Percentiles rank a stretch among this genome's conserved stretches.
Conservation (phyloP, 2,797 vertebrate genomes). For the Apogon talboti region DNA sequence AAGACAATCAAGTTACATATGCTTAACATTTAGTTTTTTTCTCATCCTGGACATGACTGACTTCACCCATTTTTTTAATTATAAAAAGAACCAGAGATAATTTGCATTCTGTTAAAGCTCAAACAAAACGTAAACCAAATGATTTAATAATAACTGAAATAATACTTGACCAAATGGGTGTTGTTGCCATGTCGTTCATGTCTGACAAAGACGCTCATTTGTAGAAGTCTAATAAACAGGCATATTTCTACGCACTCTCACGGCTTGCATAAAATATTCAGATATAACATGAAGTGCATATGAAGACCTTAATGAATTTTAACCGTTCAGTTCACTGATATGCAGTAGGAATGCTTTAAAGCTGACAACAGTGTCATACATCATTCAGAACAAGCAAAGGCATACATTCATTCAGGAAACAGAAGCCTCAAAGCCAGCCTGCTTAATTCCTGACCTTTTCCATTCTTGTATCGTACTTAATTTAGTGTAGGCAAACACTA, state of each 20-base stretch:
- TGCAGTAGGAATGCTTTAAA: constrained; percentile 6
- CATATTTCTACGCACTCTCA: background rate
- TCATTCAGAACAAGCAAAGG: constrained; percentile 19
- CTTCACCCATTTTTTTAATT: background rate
- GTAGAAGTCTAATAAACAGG: background rate
- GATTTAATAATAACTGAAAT: background rate
- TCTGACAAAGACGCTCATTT: background rate
- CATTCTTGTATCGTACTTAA: background rate
- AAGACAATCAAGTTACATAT: background rate
- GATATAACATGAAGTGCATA: background rate
- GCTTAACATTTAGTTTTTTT: constrained; percentile 29
- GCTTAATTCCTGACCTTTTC: constrained; percentile 22
- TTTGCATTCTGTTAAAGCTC: background rate
- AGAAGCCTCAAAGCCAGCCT: background rate
- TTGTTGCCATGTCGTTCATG: background rate
- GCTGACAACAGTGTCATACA: constrained; percentile 6
- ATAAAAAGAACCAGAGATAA: background rate
- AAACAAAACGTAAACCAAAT: background rate
- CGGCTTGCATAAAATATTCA: background rate
- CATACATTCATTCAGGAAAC: constrained; percentile 6
- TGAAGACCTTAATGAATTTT: constrained; percentile 4
- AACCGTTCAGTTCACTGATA: constrained; percentile 11
- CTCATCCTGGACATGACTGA: background rate
- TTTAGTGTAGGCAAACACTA: constrained; percentile 13
- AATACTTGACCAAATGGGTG: background rate